Evolutionary conservation across 2,113 vertebrate genomes (phyloP), one percentile per base, ranked within the genome.

Genomic region (Thunnus thynnus): DNA sequence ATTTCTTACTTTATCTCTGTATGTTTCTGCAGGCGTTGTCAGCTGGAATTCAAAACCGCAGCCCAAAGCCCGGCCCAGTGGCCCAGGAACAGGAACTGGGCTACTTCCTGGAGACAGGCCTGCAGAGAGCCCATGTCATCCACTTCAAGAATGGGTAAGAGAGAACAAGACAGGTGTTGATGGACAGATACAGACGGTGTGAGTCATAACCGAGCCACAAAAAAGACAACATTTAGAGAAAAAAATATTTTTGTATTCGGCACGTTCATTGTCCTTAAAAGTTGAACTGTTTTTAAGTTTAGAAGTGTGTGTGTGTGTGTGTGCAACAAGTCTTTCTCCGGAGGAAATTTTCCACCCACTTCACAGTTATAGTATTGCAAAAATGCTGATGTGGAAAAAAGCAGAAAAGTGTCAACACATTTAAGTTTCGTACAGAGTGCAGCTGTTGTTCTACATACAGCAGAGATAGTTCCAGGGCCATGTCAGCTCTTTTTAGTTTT

Each of bases 131-230:
- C 22, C 98, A 99, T 80, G 97, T 99, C 89, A 96, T 99, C 62
- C 98, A 99, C 94, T 99, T 99, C 94, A 99, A 98, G 95, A 99
- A 99, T 14, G 98, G 98, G 98, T 99, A 63, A 72, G 75, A 67
- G 87, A 94, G 95, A 48, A 30, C 36, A 41, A 50, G 25, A 30
- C 1, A 16, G 22, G 44, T 50, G 20, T 4, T 65, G 20, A 6
- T 10, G 17, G 14, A 20, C 25, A 2, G 50, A 20, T 46, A 52
- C 1, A 14, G 52, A 4, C 6, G 11, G 47, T 22, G 6, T 9
- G 7, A 41, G 36, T 41, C 36, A 41, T 41, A 41, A 41, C 36
- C 6, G 9, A 41, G 36, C 36, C 36, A 41, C 36, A 41, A 41
- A 41, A 36, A 41, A 41, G 36, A 41, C 36, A 2, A 41, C 7